Evolutionary conservation across 2,888 invertebrate genomes (phyloP), one percentile per base, ranked within the genome.

Genomic region (Flabesymbios commensalis): DNA sequence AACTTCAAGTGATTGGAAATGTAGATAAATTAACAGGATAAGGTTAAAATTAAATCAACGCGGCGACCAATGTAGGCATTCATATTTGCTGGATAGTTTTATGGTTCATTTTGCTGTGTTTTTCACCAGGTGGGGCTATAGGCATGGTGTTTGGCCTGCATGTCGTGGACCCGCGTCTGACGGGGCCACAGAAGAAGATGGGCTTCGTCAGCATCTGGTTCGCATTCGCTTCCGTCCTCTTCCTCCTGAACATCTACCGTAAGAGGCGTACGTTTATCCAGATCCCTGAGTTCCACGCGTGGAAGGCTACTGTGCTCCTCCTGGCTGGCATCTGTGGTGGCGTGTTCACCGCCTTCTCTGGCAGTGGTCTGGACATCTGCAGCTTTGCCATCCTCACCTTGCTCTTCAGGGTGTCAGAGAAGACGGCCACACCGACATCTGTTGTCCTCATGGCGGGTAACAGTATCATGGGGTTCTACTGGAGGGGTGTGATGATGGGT

Each of bases 131-230:
- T 17, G 74, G 76, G 2, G 67, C 75, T 36, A 70, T 74, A 2
- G 79, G 79, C 24, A 68, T 74, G 43, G 70, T 79, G 28, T 52
- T 78, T 42, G 79, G 79, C 1, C 68, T 79, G 31, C 49, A 71
- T 48, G 59, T 64, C 31, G 52, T 79, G n/a, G 78, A 78, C 42
- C 69, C 68, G 3, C 39, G 63, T n/a, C 67, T 79, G 47, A 61
- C 70, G 1, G 70, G 72, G 1, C 64, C 74, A 0, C 64, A 70
- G 58, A 80, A 78, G 68, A 80, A 79, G 59, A 79, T 79, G 76
- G 61, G 73, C 24, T 78, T 80, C 64, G 78, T 79, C 17, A 73
- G 76, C 1, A 72, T 80, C 24, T 78, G 77, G 78, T 72, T 73
- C 19, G 66, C 77, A 0, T 78, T 80, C 60, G 77, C 79, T 2